Percentiles rank a stretch among this genome's conserved stretches.
These are phyloP conservation scores for Liopterus haemorrhoidalis DNA, from an alignment of 2,888 invertebrate genomes.

Conservation along the genomic window DNA sequence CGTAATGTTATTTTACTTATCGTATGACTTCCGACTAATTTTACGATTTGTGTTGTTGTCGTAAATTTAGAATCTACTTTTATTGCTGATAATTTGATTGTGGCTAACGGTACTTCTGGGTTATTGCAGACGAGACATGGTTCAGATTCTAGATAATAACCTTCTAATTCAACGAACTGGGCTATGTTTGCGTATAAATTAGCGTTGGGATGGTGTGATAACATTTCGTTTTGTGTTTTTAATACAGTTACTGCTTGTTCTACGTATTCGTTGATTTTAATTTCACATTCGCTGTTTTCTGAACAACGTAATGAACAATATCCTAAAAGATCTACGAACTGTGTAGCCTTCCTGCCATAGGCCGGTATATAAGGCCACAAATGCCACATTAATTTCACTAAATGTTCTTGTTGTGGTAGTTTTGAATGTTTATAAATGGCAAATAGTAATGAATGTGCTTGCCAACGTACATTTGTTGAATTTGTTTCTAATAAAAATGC, in stretches of 20 bases:
- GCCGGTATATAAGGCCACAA: constrained; percentile 86
- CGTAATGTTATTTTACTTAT: constrained; percentile 90
- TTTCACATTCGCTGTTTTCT: constrained; percentile 63
- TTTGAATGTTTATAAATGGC: constrained; percentile 82
- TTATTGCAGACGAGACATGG: constrained; percentile 98
- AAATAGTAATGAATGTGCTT: constrained; percentile 80
- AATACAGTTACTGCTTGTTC: constrained; percentile 81
- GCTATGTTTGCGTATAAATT: constrained; percentile 86
- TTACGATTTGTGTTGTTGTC: constrained; percentile 95
- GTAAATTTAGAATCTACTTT: constrained; percentile 97
- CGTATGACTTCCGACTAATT: constrained; percentile 90
- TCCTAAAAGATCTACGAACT: constrained; percentile 93
- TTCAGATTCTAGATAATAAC: constrained; percentile 93
- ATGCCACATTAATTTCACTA: constrained; percentile 82
- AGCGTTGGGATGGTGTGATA: constrained; percentile 90
- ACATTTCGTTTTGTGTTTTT: constrained; percentile 79
- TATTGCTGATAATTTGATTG: constrained; percentile 86
- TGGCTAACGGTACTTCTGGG: constrained; percentile 87
- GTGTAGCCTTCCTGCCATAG: constrained; percentile 90
- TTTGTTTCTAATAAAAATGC: constrained; percentile 92
- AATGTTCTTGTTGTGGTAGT: constrained; percentile 66
- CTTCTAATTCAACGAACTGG: constrained; percentile 92
- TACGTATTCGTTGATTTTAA: constrained; percentile 65
- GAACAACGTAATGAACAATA: constrained; percentile 87
- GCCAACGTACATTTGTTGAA: constrained; percentile 89